A percentile compares a stretch with the other conserved stretches of the same genome.
Conservation (phyloP, 2,888 invertebrate species). For the Perdita meconis region DNA sequence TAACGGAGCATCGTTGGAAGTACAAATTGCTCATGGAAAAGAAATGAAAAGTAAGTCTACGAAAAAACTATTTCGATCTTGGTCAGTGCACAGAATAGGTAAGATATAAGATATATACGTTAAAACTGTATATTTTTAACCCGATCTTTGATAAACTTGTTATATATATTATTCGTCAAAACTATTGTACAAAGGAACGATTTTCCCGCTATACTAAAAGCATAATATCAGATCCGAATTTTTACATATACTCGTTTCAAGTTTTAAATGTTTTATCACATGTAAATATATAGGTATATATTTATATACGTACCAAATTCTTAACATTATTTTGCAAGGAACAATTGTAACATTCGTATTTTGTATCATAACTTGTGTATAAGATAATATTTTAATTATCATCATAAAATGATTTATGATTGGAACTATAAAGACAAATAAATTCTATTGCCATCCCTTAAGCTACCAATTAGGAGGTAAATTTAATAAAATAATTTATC, state of each 20-base stretch:
- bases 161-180: conserved; percentile 15
- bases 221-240: conserved; percentile 12
- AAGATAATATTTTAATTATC: conserved; percentile 26
- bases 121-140: conserved; percentile 32
- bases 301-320: conserved; percentile 29
- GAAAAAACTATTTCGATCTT: conserved; percentile 83
- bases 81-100: conserved; percentile 84
- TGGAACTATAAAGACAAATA: neutral
- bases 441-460: neutral
- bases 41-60: conserved; percentile 80
- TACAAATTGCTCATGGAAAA: conserved; percentile 82
- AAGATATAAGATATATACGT: conserved; percentile 76
- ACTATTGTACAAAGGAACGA: conserved; percentile 32
- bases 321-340: conserved; percentile 46
- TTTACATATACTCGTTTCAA: conserved; percentile 24
- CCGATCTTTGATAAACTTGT: conserved; percentile 1
- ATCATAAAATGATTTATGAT: conserved; percentile 10
- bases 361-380: conserved; percentile 44
- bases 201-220: neutral
- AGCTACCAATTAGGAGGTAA: conserved; percentile 17
- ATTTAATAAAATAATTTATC: neutral
- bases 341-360: conserved; percentile 41
- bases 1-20: conserved; percentile 83
- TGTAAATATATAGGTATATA: conserved; percentile 51
- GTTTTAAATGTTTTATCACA: conserved; percentile 32